Evolutionary conservation across 1,140 invertebrate genomes (phyloP).

Genomic region (Ephestia elutella): DNA sequence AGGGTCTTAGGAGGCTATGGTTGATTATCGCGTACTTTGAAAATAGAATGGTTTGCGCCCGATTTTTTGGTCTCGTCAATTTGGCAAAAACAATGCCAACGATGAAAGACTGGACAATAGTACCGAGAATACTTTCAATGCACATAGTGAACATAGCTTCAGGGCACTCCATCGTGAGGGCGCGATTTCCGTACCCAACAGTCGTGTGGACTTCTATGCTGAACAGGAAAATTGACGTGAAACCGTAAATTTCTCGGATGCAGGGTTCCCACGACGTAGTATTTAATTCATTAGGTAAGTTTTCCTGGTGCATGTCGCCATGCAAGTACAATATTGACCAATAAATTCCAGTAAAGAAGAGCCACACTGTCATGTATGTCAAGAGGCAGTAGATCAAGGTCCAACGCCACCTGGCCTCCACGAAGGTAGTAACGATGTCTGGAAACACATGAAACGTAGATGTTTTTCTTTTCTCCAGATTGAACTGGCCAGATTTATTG

Average conservation of each 20-base stretch:
- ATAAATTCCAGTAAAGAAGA: constrained; percentile 79
- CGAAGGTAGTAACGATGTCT: constrained; percentile 70
- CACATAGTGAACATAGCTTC: constrained; percentile 96
- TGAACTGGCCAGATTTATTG: constrained; percentile 80
- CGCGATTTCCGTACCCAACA: constrained; percentile 76
- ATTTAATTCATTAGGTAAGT: constrained; percentile 32
- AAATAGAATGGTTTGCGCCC: constrained; percentile 92
- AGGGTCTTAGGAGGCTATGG: too few relatives aligned
- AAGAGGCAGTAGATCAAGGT: constrained; percentile 79
- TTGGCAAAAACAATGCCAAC: constrained; percentile 86
- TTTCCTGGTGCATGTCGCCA: constrained; percentile 75
- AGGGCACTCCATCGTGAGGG: constrained; percentile 88
- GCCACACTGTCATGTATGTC: constrained; percentile 80
- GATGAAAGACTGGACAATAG: constrained; percentile 88
- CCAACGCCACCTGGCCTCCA: constrained; percentile 79
- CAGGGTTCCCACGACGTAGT: constrained; percentile 62
- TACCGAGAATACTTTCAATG: constrained; percentile 93
- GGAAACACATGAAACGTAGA: constrained; percentile 74
- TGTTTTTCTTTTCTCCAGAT: constrained; percentile 78
- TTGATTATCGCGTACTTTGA: constrained; percentile 90
- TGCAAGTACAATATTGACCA: constrained; percentile 78
- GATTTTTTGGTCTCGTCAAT: constrained; percentile 93
- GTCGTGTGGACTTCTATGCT: constrained; percentile 80
- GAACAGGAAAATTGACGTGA: constrained; percentile 78
- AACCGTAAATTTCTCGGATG: constrained; percentile 74